Evolutionary conservation across 2,797 vertebrate genomes (phyloP), one percentile per base, ranked within the genome.

Genomic region (Clarias platycephalus): DNA sequence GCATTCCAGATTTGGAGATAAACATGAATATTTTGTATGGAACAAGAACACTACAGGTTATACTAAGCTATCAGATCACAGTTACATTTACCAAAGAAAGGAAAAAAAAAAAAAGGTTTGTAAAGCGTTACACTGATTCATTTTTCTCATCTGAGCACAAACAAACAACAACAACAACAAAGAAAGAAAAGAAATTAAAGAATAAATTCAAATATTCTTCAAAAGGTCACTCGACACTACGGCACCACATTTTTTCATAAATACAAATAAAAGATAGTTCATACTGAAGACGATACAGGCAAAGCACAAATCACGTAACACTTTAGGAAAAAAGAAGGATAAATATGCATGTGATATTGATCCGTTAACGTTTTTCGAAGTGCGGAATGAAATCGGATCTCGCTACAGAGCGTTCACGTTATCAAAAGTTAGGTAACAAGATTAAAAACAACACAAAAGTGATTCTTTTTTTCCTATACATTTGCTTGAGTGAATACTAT

Each of bases 401-500:
- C 20, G 70, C 75, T 84, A 74, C 66, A 70, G 76, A 88, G 55
- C 68, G 26, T 57, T 74, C 63, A 79, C 81, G 24, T 83, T 71
- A 88, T 86, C 64, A 79, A 89, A 87, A 86, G 24, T 83, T 70
- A 77, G 34, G 66, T 74, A 86, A 87, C 75, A 82, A 24, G 58
- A 57, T 85, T 78, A 58, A 86, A 55, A 85, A 86, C 82, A 86
- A 86, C 86, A 86, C 78, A 58, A 86, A 83, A 85, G 83, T 77
- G 70, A 60, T 67, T 40, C 44, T 63, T 28, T 83, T 44, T 74
- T 13, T 10, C 10, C 58, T 79, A 86, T 83, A 85, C 80, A 77
- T 81, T 86, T 80, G 90, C 68, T 87, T 86, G 80, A 86, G 81
- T 86, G 88, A 90, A 87, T 90, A 83, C 91, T 86, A 89, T 88